Percentiles rank a stretch among this genome's conserved stretches.
Evolutionary conservation across 2,888 invertebrate genomes (phyloP).

Genomic region (Xanthostigma xanthostigma): DNA sequence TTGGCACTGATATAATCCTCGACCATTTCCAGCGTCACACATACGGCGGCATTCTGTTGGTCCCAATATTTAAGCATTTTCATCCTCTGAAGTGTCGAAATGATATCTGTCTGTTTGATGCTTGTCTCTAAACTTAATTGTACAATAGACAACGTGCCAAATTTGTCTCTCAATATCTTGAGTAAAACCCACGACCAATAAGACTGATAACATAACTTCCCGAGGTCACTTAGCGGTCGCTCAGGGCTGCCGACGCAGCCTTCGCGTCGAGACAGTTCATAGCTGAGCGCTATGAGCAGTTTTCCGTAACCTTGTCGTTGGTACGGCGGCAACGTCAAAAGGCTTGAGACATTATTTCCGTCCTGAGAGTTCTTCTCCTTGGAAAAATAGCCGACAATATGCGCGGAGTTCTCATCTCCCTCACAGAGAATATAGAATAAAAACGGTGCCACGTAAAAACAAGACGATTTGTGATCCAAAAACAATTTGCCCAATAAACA

Average conservation of each 20-base stretch:
- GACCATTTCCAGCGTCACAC: constrained; percentile 90
- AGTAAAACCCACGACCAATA: constrained; percentile 96
- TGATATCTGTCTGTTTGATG: constrained; percentile 90
- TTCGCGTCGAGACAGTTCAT: constrained; percentile 89
- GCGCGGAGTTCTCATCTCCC: constrained; percentile 84
- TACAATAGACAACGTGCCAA: constrained; percentile 80
- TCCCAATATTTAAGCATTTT: constrained; percentile 99
- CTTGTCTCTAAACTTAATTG: constrained; percentile 89
- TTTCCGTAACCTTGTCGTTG: constrained; percentile 96
- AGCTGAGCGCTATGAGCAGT: constrained; percentile 90
- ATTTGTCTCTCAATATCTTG: constrained; percentile 73
- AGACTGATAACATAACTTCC: constrained; percentile 88
- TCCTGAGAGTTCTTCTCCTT: constrained; percentile 97
- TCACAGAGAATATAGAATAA: constrained; percentile 91
- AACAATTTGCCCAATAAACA: constrained; percentile 93
- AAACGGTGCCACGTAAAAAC: constrained; percentile 96
- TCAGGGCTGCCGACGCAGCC: constrained; percentile 94
- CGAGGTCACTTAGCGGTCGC: constrained; percentile 91
- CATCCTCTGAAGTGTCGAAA: constrained; percentile 91
- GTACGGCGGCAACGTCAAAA: constrained; percentile 89
- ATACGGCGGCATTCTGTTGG: constrained; percentile 95
- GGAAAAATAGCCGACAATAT: constrained; percentile 93
- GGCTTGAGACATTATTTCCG: constrained; percentile 89
- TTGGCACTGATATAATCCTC: constrained; percentile 83
- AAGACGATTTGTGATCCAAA: constrained; percentile 92